Base-by-base conservation (phyloP, 2,888 invertebrate genomes). In the Tetranychus piercei region DNA sequence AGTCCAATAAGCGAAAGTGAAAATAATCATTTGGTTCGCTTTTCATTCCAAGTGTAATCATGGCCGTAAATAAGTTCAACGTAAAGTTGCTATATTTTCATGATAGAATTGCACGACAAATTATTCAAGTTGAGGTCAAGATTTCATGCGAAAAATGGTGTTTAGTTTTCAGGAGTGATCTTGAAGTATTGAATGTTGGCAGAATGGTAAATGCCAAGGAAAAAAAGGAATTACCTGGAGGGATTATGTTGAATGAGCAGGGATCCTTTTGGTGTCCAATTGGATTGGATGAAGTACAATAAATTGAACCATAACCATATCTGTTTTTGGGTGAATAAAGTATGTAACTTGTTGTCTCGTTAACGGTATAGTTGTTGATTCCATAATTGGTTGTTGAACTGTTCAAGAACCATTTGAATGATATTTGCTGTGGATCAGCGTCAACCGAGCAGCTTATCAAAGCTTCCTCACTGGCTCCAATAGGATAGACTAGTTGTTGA, bases 331-430 rank as follows among this genome's bases (percentile, higher is more conserved):
- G 93, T 2, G 91, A 92, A 83, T 93, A 93, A 0, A 90, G 89
- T 73, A 92, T 90, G 8, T 88, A 87, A 75, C 92, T 92, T 74
- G 89, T 87, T 72, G 91, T 90, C 7, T 90, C 90, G 84, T 79
- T 86, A 78, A 88, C 85, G 1, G 88, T 87, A 76, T 91, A 77
- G n/a, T 76, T 70, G 1, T 74, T 74, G 9, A 78, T 74, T 43
- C 77, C 78, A 23, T 77, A 77, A 34, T 75, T 77, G 34, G 78
- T 78, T 2, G 80, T 80, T 66, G 91, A 90, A 83, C 91, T 92
- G 85, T 93, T 93, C 86, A 93, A 92, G 78, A 91, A 91, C 94
- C 94, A 94, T 75, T 89, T 88, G 81, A 93, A 94, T 82, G 89
- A 86, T n/a, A 92, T 90, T 81, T 91, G 86, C 9, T 66, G 20